Evolutionary conservation across 2,888 invertebrate genomes (phyloP).

Genomic region (Lagria hirta): DNA sequence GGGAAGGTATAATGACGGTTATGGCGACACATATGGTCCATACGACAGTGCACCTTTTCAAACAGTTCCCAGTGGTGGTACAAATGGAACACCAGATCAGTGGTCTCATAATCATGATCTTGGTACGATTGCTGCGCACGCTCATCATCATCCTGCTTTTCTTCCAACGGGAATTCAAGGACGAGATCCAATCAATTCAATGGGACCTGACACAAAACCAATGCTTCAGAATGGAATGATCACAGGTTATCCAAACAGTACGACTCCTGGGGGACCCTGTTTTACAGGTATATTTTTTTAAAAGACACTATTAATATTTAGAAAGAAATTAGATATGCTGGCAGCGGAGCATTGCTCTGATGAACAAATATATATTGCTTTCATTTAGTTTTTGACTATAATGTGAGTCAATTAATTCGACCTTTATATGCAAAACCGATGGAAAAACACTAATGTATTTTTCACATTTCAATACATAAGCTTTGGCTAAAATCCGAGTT

Average conservation of each 20-base stretch:
- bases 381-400: too few species aligned
- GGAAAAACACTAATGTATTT: too few species aligned
- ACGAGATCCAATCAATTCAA: constrained; percentile 46
- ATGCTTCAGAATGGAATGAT: constrained; percentile 64
- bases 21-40: constrained; percentile 59
- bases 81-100: constrained; percentile 49
- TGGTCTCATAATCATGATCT: constrained; percentile 48
- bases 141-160: constrained; percentile 60
- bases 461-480: too few species aligned
- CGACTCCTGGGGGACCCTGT: constrained; percentile 63
- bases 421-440: too few species aligned
- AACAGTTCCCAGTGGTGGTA: constrained; percentile 60
- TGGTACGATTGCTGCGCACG: constrained; percentile 51
- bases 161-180: constrained; percentile 51
- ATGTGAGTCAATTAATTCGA: too few species aligned
- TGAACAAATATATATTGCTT: too few species aligned
- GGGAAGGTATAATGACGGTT: constrained; percentile 58
- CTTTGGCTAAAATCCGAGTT: too few species aligned
- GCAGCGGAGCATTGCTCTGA: too few species aligned
- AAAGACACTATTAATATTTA: too few species aligned
- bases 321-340: too few species aligned
- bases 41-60: constrained; percentile 73
- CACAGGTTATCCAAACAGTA: constrained; percentile 56
- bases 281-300: constrained; percentile 66
- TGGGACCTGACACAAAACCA: constrained; percentile 53